phyloP scores from a whole-genome alignment of 1,140 invertebrate genomes.

The Cherax destructor region DNA sequence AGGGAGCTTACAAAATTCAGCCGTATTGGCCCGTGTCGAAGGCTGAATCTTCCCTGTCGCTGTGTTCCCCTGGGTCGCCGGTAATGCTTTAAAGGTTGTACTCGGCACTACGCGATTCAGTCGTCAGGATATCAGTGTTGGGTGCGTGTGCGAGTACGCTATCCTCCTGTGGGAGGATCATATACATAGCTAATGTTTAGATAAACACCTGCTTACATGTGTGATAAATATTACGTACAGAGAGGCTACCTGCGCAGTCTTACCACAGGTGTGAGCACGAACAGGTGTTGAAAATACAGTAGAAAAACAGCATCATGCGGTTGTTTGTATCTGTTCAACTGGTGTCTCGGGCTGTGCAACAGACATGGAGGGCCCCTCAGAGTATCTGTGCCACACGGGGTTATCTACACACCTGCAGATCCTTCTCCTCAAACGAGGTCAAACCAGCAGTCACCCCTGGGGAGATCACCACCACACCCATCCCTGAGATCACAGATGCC shows the following conservation, averaged over 20 bases:
- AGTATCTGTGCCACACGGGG: background rate
- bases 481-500: conserved; percentile 18
- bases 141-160: background rate
- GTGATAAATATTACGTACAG: too few species aligned
- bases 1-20: background rate
- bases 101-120: background rate
- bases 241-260: too few species aligned
- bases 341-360: background rate
- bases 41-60: background rate
- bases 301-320: background rate
- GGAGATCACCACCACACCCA: conserved; percentile 9
- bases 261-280: background rate
- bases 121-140: background rate
- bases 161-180: background rate
- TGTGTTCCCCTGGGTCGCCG: background rate
- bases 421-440: background rate
- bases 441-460: background rate
- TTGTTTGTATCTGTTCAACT: background rate
- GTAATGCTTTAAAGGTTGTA: background rate
- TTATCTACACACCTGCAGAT: background rate
- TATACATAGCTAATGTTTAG: background rate
- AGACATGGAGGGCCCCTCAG: background rate
- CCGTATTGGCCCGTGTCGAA: background rate
- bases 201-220: background rate
- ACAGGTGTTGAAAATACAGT: background rate